Base-by-base conservation (phyloP, 2,888 invertebrate species). In the Myopa testacea region DNA sequence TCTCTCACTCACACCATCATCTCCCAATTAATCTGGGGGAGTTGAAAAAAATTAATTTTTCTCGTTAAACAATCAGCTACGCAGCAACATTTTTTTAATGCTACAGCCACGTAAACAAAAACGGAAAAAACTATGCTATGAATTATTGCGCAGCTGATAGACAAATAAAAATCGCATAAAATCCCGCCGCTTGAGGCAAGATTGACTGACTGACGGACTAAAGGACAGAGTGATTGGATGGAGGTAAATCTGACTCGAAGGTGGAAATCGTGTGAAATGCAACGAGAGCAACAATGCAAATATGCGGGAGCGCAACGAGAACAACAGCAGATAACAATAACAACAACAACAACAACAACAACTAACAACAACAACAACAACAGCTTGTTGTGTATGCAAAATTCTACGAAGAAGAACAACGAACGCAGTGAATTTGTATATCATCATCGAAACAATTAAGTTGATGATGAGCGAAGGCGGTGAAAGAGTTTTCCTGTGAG, bases 91-190 rank as follows among this genome's bases (percentile, higher is more conserved):
- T 63, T 8, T 19, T 63, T 63, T 10, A 19, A 5, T 63, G 26
- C 34, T 34, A 5, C 58, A 12, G 19, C 7, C 62, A 63, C n/a
- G 26, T 8, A 34, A 8, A 10, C 60, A n/a, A 72, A 72, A 58
- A 40, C 69, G 26, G 55, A 6, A 34, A 52, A n/a, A 45, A 12
- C 52, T 14, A 38, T 60, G 60, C 58, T 34, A 19, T 72, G 72
- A 72, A 60, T 72, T 60, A 72, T 72, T 72, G 60, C 34, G 72
- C 72, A 72, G 60, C 72, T 72, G 72, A 72, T 58, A 72, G 38
- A 26, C 60, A 38, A 70, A 72, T 72, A 72, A 60, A 72, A 72
- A 60, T 38, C 40, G 60, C 72, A 60, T 19, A 72, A 72, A 72
- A 71, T 40, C 62, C 63, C 40, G 50, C 34, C 40, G 63, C 62